phyloP scores from a whole-genome alignment of 2,888 invertebrate genomes.

The Amphipyra tragopoginis region DNA sequence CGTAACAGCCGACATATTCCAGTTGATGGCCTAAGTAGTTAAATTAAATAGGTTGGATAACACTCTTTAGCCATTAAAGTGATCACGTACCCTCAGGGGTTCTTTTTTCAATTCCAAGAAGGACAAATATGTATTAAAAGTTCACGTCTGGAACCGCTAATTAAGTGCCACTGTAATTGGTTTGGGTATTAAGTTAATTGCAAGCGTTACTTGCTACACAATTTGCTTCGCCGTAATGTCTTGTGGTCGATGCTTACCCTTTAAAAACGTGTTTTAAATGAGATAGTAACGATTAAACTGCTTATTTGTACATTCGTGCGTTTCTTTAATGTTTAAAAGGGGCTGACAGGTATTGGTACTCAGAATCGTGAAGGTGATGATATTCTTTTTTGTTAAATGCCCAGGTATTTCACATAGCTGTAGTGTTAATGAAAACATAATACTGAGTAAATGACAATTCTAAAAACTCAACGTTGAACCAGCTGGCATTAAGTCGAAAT shows the following conservation, averaged over 20 bases:
- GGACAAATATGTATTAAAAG: constrained; percentile 43
- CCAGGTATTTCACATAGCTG: constrained; percentile 11
- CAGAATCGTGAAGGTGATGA: constrained; percentile 15
- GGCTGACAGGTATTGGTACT: constrained; percentile 26
- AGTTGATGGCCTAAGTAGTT: not conserved
- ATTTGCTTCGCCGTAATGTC: constrained; percentile 32
- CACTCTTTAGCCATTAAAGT: constrained; percentile 15
- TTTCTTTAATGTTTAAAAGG: constrained; percentile 31
- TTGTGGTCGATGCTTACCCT: constrained; percentile 31
- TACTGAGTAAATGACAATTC: constrained; percentile 17
- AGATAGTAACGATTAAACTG: constrained; percentile 27
- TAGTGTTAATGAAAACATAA: constrained; percentile 40
- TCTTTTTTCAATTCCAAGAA: constrained; percentile 41
- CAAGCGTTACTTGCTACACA: constrained; percentile 45
- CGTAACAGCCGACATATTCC: not conserved
- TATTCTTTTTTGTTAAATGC: constrained; percentile 9
- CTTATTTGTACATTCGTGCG: constrained; percentile 30
- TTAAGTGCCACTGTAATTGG: constrained; percentile 55
- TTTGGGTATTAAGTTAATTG: constrained; percentile 48
- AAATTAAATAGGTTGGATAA: constrained; percentile 10
- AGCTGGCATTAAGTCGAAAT: not conserved
- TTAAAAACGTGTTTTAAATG: constrained; percentile 53
- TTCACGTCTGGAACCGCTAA: constrained; percentile 47
- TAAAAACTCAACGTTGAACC: constrained; percentile 11
- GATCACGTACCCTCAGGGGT: constrained; percentile 4